Evolutionary conservation across 2,888 invertebrate species (phyloP), one percentile per base, ranked within the genome.

Genomic region (Marronus borbonicus): DNA sequence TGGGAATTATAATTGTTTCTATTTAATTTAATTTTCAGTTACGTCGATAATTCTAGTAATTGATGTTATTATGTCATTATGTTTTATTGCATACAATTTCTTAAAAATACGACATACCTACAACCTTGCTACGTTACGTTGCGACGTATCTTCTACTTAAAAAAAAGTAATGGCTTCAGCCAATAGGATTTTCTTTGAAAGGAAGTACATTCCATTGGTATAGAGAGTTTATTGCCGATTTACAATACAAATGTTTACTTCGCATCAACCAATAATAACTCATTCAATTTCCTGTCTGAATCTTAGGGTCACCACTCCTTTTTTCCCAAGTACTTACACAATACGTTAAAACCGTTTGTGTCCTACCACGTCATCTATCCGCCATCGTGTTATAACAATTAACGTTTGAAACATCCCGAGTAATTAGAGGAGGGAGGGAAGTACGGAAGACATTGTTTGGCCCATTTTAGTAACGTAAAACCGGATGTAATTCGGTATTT

Each of bases 381-480:
- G 44, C 44, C 65, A 66, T 39, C 8, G 39, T 39, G n/a, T 36
- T 66, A 66, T 8, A 20, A 44, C 39, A 66, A 66, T 66, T 66
- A 66, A 39, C 44, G 65, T 66, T 39, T 66, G 65, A 44, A 44
- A 66, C 20, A 44, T n/a, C 65, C 65, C 65, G 44, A 12, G 65
- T 44, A 66, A 66, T 66, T 58, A 58, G 31, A 31, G 55, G 55
- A 52, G 52, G 55, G n/a, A 20, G n/a, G 58, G 55, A 70, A 58
- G 55, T 70, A 31, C 52, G 55, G 58, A 55, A 70, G 55, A 70
- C 55, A 70, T 70, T 70, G 70, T 58, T 70, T 36, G 55, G 36
- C 55, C n/a, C 55, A 58, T 70, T 70, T 55, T 39, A 31, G 70
- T 70, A 70, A 70, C 36, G 70, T 58, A 58, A 70, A 17, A 70